Evolutionary conservation across 2,113 vertebrate species (phyloP), one percentile per base, ranked within the genome.

Genomic region (Nothobranchius furzeri): DNA sequence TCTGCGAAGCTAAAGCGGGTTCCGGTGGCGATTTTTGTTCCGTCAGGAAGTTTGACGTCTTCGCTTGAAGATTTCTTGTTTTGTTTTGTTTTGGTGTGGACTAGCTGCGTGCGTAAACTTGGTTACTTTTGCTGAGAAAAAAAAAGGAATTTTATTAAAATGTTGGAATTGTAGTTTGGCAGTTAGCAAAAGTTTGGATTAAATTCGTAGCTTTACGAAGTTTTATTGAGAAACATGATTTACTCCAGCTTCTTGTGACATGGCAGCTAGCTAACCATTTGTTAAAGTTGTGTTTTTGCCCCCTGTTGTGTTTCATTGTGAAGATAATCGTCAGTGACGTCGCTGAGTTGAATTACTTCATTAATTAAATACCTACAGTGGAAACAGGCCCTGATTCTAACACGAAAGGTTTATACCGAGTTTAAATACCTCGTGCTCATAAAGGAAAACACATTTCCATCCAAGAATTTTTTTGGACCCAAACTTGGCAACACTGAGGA

Each of bases 41-140:
- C 83, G 87, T 91, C 91, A 92, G 90, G 91, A 93, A 93, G 90
- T 90, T 92, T 85, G 79, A 80, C 87, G 89, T 82, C 66, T 71
- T 81, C 64, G 57, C 36, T 12, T 24, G 68, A 64, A 86, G 68
- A 79, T 67, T 84, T 84, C 81, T 78, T 36, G 79, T 77, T 78
- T 84, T 88, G 79, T 87, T 83, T n/a, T n/a, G n/a, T n/a, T n/a
- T n/a, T n/a, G n/a, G n/a, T 67, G 57, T 45, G 63, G 64, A 74
- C 50, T 36, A 12, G 47, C 9, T 15, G 6, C 17, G 40, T 14
- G 46, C 12, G 46, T 13, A 36, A 37, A 7, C 25, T 12, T 47
- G 5, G 6, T 13, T 47, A 47, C 46, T 5, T 3, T 47, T 4
- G 37, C 3, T 12, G 11, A 12, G 11, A 12, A 11, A 45, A 45